These are phyloP conservation scores for Thaumatotibia leucotreta DNA, from an alignment of 1,140 invertebrate species.

Conservation along the genomic window DNA sequence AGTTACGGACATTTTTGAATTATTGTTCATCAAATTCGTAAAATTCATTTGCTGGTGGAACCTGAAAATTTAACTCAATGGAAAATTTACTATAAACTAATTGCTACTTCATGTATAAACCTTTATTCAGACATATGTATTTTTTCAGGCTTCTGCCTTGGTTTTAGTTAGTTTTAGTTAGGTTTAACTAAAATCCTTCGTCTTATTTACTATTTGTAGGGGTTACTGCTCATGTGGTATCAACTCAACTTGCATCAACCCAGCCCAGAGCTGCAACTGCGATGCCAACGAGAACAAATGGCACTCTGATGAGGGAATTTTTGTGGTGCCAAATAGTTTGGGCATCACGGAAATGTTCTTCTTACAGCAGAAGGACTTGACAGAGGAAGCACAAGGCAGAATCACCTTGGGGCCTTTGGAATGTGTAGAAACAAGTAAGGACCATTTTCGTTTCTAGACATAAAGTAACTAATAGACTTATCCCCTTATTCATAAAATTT, in stretches of 20 bases:
- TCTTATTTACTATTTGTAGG: constrained; percentile 68
- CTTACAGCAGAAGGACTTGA: constrained; percentile 88
- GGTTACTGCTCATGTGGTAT: constrained; percentile 83
- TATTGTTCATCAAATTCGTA: too few relatives aligned
- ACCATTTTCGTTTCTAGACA: constrained; percentile 14
- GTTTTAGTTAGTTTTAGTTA: too few relatives aligned
- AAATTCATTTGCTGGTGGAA: too few relatives aligned
- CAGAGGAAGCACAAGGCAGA: constrained; percentile 87
- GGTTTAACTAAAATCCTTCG: too few relatives aligned
- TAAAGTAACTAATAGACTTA: too few relatives aligned
- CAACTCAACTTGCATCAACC: constrained; percentile 87
- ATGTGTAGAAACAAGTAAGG: constrained; percentile 95
- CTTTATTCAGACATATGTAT: too few relatives aligned
- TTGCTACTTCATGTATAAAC: too few relatives aligned
- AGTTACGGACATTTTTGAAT: not conserved
- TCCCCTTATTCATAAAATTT: too few relatives aligned
- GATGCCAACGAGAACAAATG: constrained; percentile 89
- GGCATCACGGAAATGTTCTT: constrained; percentile 95
- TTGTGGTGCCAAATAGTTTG: constrained; percentile 85
- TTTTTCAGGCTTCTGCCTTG: too few relatives aligned
- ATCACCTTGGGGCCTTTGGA: constrained; percentile 93
- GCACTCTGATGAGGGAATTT: constrained; percentile 91
- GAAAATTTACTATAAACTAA: too few relatives aligned
- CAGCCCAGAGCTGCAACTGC: constrained; percentile 91
- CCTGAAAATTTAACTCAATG: too few relatives aligned